Base-by-base conservation (phyloP, 2,888 invertebrate genomes). In the Agrotis exclamationis region DNA sequence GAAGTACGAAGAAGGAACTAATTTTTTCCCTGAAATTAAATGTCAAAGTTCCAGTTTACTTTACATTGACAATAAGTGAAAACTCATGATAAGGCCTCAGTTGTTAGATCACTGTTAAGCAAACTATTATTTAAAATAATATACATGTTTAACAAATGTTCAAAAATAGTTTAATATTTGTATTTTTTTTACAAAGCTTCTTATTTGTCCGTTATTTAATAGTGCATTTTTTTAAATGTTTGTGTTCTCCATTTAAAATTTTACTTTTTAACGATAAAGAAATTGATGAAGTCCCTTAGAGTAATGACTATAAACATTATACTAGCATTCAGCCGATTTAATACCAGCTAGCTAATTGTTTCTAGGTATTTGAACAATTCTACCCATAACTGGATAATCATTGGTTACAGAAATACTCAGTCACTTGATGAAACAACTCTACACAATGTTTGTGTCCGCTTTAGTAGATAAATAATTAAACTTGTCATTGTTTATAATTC, bases 341-440 rank as follows among this genome's bases (percentile, higher is more conserved):
- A 60, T 44, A 14, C 20, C 6, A 11, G 24, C 39, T 16, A n/a
- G 14, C 6, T 47, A 67, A 67, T 50, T 48, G 28, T 44, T 75
- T 60, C 45, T 39, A 51, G 44, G 24, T 63, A 74, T 70, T 58
- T 63, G 51, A 51, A 63, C 7, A 33, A n/a, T n/a, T 13, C 47
- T 28, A 48, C 44, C 67, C n/a, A 24, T 76, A 70, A 45, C 28
- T 44, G 44, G 5, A 33, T 70, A 76, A 70, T 70, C 44, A 76
- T 20, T 24, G 28, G 47, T 14, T 76, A 58, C 6, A 58, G 39
- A 76, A 48, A 58, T 63, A 57, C 57, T 63, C 9, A 63, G 60
- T 60, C 76, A 76, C 53, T 53, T 58, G 0, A 16, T 39, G 51
- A 56, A 69, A 57, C 39, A 24, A 59, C 59, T 56, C 1, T 28